A percentile compares a stretch with the other conserved stretches of the same genome.
phyloP scores from a whole-genome alignment of 1,140 invertebrate genomes.

The Caenorhabditis remanei region DNA sequence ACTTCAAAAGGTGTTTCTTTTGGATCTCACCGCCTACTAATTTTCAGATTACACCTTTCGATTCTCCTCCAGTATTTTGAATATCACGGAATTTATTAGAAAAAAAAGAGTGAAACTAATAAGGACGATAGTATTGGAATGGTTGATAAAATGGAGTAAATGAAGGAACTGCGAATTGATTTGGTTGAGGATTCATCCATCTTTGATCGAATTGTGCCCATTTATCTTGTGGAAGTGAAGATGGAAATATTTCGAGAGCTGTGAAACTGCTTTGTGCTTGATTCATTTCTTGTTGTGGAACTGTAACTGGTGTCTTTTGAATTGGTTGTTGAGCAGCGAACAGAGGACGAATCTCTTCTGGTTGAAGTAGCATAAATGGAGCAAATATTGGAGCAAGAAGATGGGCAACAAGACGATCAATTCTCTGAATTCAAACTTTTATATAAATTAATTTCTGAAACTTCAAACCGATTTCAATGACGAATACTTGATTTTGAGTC shows the following conservation, averaged over 20 bases:
- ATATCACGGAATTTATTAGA: not conserved
- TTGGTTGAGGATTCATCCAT: slow-evolving; percentile 39
- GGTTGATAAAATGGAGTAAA: slow-evolving; percentile 43
- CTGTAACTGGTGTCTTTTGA: slow-evolving; percentile 8
- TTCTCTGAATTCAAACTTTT: not conserved
- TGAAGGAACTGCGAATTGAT: slow-evolving; percentile 38
- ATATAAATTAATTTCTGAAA: not conserved
- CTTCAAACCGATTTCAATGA: slow-evolving; percentile 20
- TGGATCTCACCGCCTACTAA: too few relatives aligned
- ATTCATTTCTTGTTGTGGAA: slow-evolving; percentile 10
- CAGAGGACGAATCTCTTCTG: slow-evolving; percentile 11
- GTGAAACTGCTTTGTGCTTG: slow-evolving; percentile 36
- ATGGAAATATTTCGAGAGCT: slow-evolving; percentile 26
- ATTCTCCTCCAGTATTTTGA: too few relatives aligned
- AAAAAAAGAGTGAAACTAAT: not conserved
- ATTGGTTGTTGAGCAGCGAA: slow-evolving; percentile 31
- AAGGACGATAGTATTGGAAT: slow-evolving; percentile 44
- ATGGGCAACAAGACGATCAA: slow-evolving; percentile 43
- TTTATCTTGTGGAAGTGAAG: slow-evolving; percentile 39
- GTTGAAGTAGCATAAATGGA: slow-evolving; percentile 42
- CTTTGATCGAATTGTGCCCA: slow-evolving; percentile 45
- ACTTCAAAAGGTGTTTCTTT: too few relatives aligned
- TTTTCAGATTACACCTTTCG: too few relatives aligned
- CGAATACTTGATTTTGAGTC: slow-evolving; percentile 29
- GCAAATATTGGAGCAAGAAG: slow-evolving; percentile 25